A percentile compares a stretch with the other conserved stretches of the same genome.
phyloP scores from a whole-genome alignment of 2,888 invertebrate genomes.

The Cerastis leucographa region DNA sequence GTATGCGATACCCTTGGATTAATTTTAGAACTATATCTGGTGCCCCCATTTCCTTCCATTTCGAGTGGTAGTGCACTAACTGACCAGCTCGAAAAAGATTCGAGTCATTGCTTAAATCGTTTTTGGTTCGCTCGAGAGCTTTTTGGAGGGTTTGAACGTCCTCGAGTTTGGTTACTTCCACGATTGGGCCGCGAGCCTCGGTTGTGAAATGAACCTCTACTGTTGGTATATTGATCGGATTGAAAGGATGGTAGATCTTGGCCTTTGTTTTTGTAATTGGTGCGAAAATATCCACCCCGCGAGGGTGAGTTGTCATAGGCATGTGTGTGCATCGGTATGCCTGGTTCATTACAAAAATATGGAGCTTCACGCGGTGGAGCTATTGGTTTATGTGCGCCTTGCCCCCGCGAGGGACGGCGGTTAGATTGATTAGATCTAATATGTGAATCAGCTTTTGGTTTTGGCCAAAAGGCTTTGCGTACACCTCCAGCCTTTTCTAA shows the following conservation, averaged over 20 bases:
- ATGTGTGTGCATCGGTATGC: background rate
- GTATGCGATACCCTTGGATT: conserved; percentile 11
- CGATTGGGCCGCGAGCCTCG: conserved; percentile 4
- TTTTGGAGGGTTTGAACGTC: background rate
- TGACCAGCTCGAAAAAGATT: conserved; percentile 4
- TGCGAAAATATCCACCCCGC: conserved; percentile 6
- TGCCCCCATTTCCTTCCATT: conserved; percentile 7
- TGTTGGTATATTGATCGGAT: background rate
- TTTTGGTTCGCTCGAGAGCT: conserved; percentile 2
- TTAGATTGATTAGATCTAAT: background rate
- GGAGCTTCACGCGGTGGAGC: conserved; percentile 10
- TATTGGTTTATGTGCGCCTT: background rate
- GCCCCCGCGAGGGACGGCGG: background rate
- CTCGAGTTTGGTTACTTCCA: conserved; percentile 1
- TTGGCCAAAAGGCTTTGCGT: conserved; percentile 2
- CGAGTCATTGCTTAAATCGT: conserved; percentile 5
- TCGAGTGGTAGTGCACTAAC: background rate
- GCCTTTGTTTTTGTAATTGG: background rate
- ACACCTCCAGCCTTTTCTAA: conserved; percentile 1
- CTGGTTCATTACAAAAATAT: background rate
- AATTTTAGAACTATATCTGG: conserved; percentile 7
- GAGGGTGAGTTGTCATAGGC: conserved; percentile 1
- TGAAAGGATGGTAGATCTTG: background rate
- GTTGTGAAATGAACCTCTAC: conserved; percentile 5
- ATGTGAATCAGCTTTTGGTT: background rate